A percentile compares a stretch with the other conserved stretches of the same genome.
These are phyloP conservation scores for Progne subis DNA, from an alignment of 2,113 vertebrate species.

Conservation along the genomic window DNA sequence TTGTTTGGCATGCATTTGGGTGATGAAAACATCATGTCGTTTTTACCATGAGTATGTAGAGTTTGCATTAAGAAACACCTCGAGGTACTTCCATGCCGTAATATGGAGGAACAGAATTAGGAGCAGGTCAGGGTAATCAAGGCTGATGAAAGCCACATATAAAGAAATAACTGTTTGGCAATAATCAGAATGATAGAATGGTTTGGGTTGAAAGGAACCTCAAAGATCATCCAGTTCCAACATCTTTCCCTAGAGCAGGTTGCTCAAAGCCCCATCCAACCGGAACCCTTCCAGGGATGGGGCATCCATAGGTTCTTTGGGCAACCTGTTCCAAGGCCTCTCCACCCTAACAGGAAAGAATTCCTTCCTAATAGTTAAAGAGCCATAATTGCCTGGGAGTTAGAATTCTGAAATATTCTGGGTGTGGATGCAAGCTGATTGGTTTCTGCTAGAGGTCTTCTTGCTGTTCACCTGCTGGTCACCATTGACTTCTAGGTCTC, in stretches of 20 bases:
- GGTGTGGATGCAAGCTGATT: not conserved
- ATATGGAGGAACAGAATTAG: not conserved
- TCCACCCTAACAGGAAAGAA: not conserved
- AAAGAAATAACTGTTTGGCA: not conserved
- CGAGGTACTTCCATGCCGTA: not conserved
- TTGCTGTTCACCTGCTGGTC: not conserved
- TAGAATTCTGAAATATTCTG: not conserved
- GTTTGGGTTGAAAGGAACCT: not conserved
- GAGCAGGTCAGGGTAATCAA: not conserved
- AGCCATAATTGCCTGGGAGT: not conserved
- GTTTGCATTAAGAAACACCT: not conserved
- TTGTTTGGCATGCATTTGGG: not conserved
- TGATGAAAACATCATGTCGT: fast-evolving
- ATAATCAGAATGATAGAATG: not conserved
- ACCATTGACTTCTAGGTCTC: not conserved
- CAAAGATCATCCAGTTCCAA: not conserved
- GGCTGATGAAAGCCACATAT: not conserved
- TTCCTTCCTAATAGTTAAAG: not conserved
- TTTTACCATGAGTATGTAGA: not conserved
- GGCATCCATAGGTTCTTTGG: not conserved
- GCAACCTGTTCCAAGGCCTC: not conserved
- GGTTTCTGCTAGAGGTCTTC: not conserved
- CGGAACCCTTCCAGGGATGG: not conserved
- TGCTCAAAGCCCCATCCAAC: not conserved
- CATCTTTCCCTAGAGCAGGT: not conserved